Evolutionary conservation across 2,797 vertebrate species (phyloP), one percentile per base, ranked within the genome.

Genomic region (Neosalanx taihuensis): DNA sequence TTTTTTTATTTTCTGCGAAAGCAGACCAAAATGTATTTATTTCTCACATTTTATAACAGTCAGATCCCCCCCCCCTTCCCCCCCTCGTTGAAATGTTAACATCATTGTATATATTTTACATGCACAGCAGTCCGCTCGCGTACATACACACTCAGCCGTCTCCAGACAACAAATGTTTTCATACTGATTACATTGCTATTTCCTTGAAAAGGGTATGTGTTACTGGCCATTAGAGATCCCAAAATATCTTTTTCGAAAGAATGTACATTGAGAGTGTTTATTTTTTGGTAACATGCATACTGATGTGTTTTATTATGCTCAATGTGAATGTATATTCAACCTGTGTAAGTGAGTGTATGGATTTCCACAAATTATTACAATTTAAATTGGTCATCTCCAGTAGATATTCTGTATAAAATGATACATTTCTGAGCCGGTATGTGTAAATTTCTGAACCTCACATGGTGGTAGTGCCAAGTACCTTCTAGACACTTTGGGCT

Each of bases 211-310:
- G 71, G 76, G 18, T 23, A 76, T 2, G 12, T 77, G 87, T 83
- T 84, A 85, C 83, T 85, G 81, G 81, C 81, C 80, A 26, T 41
- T 13, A 64, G 80, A 84, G 76, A 66, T 72, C 49, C 2, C 5
- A 6, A 31, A 3, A 46, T 61, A 33, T 62, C 10, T 35, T 56
- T 17, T 29, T 46, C 57, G 46, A 17, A 15, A 62, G 35, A 70
- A 53, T 41, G 29, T 56, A 26, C n/a, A 5, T 64, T 6, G 33
- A 35, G 9, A 35, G 53, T 53, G 23, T 17, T 70, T 61, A 58
- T 64, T 46, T 70, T 68, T 51, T 71, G 70, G 67, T 76, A 57
- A 64, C 66, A 49, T 80, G 70, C 58, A 64, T 53, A 70, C 64
- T 41, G 65, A 5, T 68, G 29, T 70, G 65, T 72, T 69, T 76